Evolutionary conservation across 2,888 invertebrate genomes (phyloP).

Genomic region (Machimus rusticus): DNA sequence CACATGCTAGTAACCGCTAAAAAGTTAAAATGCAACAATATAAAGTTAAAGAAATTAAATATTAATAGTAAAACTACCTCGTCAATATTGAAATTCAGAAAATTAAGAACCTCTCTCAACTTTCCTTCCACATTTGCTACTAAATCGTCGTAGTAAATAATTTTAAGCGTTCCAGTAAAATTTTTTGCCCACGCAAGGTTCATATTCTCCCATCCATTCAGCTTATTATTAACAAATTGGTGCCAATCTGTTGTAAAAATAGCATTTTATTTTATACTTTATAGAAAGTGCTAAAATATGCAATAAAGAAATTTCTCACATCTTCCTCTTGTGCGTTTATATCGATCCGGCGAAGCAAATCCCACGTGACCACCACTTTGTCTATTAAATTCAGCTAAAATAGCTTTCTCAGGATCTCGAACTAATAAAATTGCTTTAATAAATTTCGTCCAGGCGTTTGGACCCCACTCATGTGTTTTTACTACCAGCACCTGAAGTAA

Average conservation of each 20-base stretch:
- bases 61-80: conserved; percentile 60
- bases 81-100: conserved; percentile 67
- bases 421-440: conserved; percentile 75
- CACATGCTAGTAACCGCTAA: conserved; percentile 68
- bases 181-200: conserved; percentile 75
- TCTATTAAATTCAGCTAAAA: conserved; percentile 78
- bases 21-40: conserved; percentile 31
- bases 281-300: not conserved
- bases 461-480: conserved; percentile 81
- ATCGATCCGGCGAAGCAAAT: conserved; percentile 74
- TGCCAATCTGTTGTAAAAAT: conserved; percentile 70
- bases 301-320: conserved; percentile 62
- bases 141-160: conserved; percentile 75
- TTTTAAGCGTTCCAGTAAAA: conserved; percentile 73
- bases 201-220: conserved; percentile 73
- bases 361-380: conserved; percentile 83
- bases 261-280: not conserved
- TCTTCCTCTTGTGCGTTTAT: conserved; percentile 69
- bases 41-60: not conserved
- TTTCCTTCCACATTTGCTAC: conserved; percentile 69
- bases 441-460: conserved; percentile 67
- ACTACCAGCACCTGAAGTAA: conserved; percentile 68
- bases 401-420: conserved; percentile 74
- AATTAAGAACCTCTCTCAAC: conserved; percentile 68
- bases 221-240: conserved; percentile 72